Evolutionary conservation across 1,140 invertebrate species (phyloP).

Genomic region (Sinella curviseta): DNA sequence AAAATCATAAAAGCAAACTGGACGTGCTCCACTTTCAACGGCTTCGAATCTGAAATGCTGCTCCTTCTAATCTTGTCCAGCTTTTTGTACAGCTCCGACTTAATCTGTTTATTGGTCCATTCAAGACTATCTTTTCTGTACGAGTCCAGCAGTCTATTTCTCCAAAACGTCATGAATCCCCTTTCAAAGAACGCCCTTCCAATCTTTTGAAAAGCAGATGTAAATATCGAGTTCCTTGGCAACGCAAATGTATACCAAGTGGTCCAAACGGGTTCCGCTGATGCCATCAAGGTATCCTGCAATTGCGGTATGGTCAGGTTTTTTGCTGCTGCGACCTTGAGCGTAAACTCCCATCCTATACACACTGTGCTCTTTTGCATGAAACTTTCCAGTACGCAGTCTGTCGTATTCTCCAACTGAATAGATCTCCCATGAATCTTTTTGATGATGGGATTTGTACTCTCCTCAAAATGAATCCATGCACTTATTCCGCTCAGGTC

Average conservation of each 20-base stretch:
- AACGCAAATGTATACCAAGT: constrained; percentile 1
- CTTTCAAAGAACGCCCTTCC: not conserved
- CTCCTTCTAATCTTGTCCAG: not conserved
- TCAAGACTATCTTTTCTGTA: not conserved
- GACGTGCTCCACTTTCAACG: not conserved
- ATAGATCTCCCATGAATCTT: constrained; percentile 21
- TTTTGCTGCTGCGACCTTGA: not conserved
- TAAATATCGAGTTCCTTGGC: not conserved
- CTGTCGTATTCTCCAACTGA: not conserved
- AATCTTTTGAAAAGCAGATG: not conserved
- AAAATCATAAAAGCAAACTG: too few species aligned
- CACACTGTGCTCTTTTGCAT: constrained; percentile 25
- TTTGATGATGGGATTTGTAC: constrained; percentile 11
- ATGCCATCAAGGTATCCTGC: not conserved
- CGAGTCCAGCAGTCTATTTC: not conserved
- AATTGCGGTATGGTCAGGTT: constrained; percentile 20
- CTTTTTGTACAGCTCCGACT: not conserved
- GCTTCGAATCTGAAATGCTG: not conserved
- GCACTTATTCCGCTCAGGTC: constrained; percentile 33
- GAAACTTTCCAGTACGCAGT: constrained; percentile 23
- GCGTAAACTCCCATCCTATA: constrained; percentile 30
- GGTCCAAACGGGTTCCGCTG: not conserved
- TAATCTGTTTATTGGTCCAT: not conserved
- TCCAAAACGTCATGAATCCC: not conserved
- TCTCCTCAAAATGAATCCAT: constrained; percentile 28